These are phyloP conservation scores for Falco berigora DNA, from an alignment of 2,797 vertebrate species.

Conservation along the genomic window DNA sequence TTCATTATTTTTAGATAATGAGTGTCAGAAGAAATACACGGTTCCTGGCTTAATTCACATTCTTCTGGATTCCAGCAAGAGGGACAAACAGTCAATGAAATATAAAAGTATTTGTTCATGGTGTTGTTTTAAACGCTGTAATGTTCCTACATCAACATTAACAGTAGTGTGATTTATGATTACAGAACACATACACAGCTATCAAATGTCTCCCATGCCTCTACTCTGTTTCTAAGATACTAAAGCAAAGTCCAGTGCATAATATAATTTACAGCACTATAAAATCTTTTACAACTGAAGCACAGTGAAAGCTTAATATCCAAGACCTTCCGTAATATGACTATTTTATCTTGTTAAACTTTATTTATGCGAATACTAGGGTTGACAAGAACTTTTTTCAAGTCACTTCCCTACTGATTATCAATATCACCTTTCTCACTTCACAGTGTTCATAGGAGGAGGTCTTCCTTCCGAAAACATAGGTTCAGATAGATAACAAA, in stretches of 20 bases:
- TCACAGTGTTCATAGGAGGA: constrained; percentile 1
- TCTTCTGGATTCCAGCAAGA: constrained; percentile 6
- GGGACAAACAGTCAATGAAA: neutral
- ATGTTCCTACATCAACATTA: constrained; percentile 41
- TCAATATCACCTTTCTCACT: constrained; percentile 62
- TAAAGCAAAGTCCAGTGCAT: constrained; percentile 75
- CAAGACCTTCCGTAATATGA: constrained; percentile 69
- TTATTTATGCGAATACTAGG: constrained; percentile 71
- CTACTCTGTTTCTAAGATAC: constrained; percentile 62
- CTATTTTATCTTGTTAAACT: constrained; percentile 80
- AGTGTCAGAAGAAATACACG: neutral
- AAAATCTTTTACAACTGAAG: constrained; percentile 77
- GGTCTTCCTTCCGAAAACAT: constrained; percentile 32
- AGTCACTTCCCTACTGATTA: constrained; percentile 41
- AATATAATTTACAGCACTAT: constrained; percentile 80
- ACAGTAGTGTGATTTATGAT: constrained; percentile 51
- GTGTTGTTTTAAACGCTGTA: constrained; percentile 40
- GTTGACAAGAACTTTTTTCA: constrained; percentile 46
- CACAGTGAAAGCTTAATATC: constrained; percentile 72
- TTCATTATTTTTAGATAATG: constrained; percentile 16
- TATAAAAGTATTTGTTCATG: constrained; percentile 31
- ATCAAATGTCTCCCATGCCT: constrained; percentile 53
- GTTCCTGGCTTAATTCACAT: constrained; percentile 7
- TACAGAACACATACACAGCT: constrained; percentile 47
- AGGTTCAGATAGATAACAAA: constrained; percentile 6